Base-by-base conservation (phyloP, 1,140 invertebrate genomes). In the Euwallacea fornicatus region DNA sequence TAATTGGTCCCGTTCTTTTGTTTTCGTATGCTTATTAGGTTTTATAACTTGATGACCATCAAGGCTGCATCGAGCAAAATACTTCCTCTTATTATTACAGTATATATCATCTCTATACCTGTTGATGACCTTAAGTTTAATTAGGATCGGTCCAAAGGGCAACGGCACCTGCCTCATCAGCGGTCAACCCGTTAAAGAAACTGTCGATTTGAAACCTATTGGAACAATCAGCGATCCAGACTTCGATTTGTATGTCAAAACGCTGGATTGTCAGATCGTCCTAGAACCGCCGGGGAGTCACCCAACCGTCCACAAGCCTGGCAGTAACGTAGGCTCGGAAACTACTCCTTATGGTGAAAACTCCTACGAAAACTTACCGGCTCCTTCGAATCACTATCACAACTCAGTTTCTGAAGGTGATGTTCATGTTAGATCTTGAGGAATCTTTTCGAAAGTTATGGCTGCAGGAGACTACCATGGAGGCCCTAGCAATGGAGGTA, bases 241-340 rank as follows among this genome's bases (percentile, higher is more conserved):
- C 78, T 89, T 84, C 74, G 88, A 89, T 79, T 80, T 88, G 15
- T 89, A 88, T 75, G 77, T 84, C n/a, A 85, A 85, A 74, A 84
- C 80, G 73, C 41, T 81, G 46, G 85, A 84, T 71, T 86, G 85
- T 74, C 77, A 78, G 7, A 58, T 81, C 54, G 76, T 81, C n/a
- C 69, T 78, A 9, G 74, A 77, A 21, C 72, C 76, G 50, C 56
- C 72, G 0, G 33, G 33, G 9, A 10, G 16, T 43, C 59, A 61
- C 2, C 41, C 62, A 47, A 47, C 46, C 3, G 11, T 3, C 16
- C 54, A 50, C 2, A 10, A 2, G 46, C 9, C 13, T 50, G 13
- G 9, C 46, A 56, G 11, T 16, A 56, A 10, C n/a, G 16, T 7
- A 56, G 54, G 11, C 54, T 21, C 16, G 3, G 16, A 56, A 56